Conservation (phyloP, 2,113 vertebrate species). For the Gnathonemus echidnorhynchus region DNA sequence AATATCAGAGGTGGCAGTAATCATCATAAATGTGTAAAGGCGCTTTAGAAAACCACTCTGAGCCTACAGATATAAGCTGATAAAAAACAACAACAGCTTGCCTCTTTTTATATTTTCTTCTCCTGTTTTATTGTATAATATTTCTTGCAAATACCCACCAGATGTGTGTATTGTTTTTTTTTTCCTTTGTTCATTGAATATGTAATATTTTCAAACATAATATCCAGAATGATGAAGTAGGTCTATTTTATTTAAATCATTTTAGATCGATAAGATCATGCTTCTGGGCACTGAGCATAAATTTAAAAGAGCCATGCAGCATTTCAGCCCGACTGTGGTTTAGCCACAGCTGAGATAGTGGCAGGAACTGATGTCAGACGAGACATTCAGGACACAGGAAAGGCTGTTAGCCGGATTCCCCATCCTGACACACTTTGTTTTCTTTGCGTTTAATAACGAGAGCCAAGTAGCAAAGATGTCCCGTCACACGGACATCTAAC, state of each 20-base stretch:
- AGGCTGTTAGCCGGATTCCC: neutral
- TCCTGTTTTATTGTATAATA: neutral
- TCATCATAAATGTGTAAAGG: slow-evolving; percentile 5
- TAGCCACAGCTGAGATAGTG: neutral
- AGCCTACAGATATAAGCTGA: neutral
- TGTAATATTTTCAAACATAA: neutral
- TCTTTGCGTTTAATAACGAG: neutral
- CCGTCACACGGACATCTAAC: neutral
- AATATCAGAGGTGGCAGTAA: slow-evolving; percentile 30
- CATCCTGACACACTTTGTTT: neutral
- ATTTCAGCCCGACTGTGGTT: neutral
- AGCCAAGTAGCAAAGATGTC: neutral
- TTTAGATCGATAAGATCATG: neutral
- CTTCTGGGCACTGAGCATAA: neutral
- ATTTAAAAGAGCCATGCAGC: neutral
- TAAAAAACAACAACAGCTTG: slow-evolving; percentile 5
- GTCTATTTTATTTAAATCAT: neutral
- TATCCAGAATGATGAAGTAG: neutral
- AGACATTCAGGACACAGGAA: neutral
- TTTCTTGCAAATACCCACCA: neutral
- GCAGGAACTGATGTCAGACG: neutral
- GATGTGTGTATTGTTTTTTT: neutral
- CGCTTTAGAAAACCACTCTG: neutral
- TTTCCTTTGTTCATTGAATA: neutral
- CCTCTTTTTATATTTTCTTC: slow-evolving; percentile 16